Percentiles rank a stretch among this genome's conserved stretches.
Conservation (phyloP, 1,140 invertebrate species). For the Oedothorax gibbosus region DNA sequence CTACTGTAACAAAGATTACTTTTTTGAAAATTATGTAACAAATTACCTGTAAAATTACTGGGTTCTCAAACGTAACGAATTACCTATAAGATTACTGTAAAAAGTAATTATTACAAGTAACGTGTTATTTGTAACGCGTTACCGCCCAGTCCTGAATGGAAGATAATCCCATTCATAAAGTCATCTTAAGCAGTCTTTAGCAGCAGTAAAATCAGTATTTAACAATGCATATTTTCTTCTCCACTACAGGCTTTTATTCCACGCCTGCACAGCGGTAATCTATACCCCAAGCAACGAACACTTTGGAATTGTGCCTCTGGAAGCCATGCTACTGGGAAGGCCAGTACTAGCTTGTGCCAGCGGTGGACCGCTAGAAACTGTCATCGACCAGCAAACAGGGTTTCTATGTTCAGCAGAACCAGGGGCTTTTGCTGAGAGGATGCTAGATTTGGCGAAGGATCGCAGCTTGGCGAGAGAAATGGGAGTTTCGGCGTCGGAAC, state of each 20-base stretch:
- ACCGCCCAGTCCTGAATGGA: too few relatives aligned
- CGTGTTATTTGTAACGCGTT: too few relatives aligned
- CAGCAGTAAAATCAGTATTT: too few relatives aligned
- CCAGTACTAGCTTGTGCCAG: conserved; percentile 96
- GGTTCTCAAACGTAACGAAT: too few relatives aligned
- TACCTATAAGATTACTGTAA: too few relatives aligned
- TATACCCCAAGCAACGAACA: conserved; percentile 98
- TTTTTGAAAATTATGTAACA: too few relatives aligned
- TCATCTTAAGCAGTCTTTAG: too few relatives aligned
- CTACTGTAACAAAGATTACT: too few relatives aligned
- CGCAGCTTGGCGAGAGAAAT: conserved; percentile 73
- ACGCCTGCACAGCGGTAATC: conserved; percentile 80
- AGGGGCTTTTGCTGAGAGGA: conserved; percentile 81
- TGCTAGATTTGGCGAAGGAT: conserved; percentile 77
- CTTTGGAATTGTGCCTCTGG: conserved; percentile 99
- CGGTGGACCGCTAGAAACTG: conserved; percentile 95
- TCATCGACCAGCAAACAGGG: conserved; percentile 89
- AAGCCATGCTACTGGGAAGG: conserved; percentile 94
- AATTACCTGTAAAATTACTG: too few relatives aligned
- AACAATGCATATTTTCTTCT: too few relatives aligned
- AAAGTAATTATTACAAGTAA: too few relatives aligned
- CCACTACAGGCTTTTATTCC: conserved; percentile 79
- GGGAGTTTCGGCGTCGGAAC: conserved; percentile 77
- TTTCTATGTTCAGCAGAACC: conserved; percentile 81
- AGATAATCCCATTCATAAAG: too few relatives aligned